Evolutionary conservation across 2,797 vertebrate genomes (phyloP).

Genomic region (Neomorphus geoffroyi): DNA sequence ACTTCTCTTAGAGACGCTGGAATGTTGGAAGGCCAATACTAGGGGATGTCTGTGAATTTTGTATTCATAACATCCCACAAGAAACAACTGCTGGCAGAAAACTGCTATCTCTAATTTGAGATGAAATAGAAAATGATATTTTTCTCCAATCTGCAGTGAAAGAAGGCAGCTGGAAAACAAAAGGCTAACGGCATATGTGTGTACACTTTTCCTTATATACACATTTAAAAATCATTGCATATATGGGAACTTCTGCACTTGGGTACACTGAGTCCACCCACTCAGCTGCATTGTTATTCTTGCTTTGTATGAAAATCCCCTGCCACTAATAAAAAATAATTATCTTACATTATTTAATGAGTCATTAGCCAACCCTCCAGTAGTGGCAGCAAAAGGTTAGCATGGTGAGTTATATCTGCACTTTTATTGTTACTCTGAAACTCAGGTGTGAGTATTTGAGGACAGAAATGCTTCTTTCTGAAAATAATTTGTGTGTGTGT

Average conservation of each 20-base stretch:
- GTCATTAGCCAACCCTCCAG: constrained; percentile 54
- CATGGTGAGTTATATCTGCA: constrained; percentile 31
- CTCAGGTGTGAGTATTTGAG: constrained; percentile 12
- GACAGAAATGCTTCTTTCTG: background rate
- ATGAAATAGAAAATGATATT: background rate
- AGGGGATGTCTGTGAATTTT: background rate
- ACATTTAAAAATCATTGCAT: background rate
- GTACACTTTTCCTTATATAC: background rate
- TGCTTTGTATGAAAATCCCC: background rate
- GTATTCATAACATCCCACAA: background rate
- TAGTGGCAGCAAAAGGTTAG: constrained; percentile 57
- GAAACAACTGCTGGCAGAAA: background rate
- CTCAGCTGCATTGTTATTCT: background rate
- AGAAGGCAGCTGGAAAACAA: background rate
- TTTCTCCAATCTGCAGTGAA: background rate
- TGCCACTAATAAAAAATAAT: constrained; percentile 61
- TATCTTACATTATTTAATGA: constrained; percentile 33
- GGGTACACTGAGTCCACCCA: background rate
- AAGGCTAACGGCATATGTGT: background rate
- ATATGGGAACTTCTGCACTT: background rate
- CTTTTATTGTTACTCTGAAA: constrained; percentile 15
- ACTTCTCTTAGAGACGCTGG: background rate
- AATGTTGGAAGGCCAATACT: background rate
- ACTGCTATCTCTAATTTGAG: background rate
- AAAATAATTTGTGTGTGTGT: background rate